These are phyloP conservation scores for Fulica atra DNA, from an alignment of 2,113 vertebrate genomes.

Conservation along the genomic window DNA sequence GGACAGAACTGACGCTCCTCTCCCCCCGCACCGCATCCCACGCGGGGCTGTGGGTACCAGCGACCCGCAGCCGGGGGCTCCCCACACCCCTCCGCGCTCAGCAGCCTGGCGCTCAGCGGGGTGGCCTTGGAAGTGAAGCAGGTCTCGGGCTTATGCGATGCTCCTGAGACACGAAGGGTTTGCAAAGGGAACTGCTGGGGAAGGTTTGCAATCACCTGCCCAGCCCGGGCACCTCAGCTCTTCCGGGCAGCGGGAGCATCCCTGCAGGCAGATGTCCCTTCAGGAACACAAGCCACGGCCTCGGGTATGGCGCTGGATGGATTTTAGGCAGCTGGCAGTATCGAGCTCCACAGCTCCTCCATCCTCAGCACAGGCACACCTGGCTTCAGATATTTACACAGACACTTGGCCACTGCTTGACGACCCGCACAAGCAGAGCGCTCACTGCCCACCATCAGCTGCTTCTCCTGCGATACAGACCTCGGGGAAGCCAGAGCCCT, in stretches of 20 bases:
- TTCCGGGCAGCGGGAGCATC: neutral
- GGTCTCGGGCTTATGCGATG: rapidly evolving
- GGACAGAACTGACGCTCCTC: slow-evolving; percentile 2
- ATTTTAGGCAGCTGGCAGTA: neutral
- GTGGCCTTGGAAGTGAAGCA: rapidly evolving
- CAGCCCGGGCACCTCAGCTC: no score
- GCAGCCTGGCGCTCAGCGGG: rapidly evolving
- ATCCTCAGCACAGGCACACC: rapidly evolving
- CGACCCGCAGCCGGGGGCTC: neutral
- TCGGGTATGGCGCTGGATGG: neutral
- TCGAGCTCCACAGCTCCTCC: neutral
- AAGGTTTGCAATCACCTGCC: neutral
- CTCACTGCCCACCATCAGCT: rapidly evolving
- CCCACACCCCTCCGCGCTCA: no score
- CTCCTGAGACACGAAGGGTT: rapidly evolving
- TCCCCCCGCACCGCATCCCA: neutral
- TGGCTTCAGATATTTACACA: rapidly evolving
- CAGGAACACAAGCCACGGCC: rapidly evolving
- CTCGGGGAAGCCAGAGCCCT: neutral
- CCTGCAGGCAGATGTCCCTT: rapidly evolving
- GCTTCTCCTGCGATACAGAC: rapidly evolving
- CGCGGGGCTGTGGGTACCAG: neutral
- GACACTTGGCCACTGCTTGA: rapidly evolving
- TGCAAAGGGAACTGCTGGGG: rapidly evolving
- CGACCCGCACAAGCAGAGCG: rapidly evolving